These are phyloP conservation scores for Ophthalmolycus amberensis DNA, from an alignment of 2,113 vertebrate species.

Conservation along the genomic window DNA sequence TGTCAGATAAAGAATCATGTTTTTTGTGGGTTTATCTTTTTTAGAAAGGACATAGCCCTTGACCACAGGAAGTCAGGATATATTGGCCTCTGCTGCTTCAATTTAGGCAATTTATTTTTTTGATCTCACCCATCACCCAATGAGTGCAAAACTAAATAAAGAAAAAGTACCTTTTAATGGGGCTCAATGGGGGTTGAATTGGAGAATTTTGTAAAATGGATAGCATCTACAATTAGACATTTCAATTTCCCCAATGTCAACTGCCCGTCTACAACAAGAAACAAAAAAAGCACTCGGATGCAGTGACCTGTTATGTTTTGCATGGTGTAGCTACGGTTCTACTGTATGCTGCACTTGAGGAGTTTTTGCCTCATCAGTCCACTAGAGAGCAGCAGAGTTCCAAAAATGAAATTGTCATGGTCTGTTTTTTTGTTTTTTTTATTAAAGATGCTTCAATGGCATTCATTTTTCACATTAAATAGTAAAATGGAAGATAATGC, in stretches of 20 bases:
- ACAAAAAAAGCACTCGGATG: neutral
- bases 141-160: neutral
- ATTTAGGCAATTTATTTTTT: neutral
- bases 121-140: neutral
- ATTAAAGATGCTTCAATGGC: neutral
- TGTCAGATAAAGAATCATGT: neutral
- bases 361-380: slow-evolving; percentile 15
- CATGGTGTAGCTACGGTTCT: neutral
- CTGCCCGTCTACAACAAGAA: neutral
- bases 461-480: neutral
- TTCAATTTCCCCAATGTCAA: neutral
- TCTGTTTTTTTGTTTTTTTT: neutral
- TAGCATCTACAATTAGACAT: neutral
- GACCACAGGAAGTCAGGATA: neutral
- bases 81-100: neutral
- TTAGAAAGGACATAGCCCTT: neutral
- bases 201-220: neutral
- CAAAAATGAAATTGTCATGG: neutral
- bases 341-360: neutral
- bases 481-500: neutral
- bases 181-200: neutral
- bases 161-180: neutral
- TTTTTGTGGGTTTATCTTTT: neutral
- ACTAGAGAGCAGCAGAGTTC: slow-evolving; percentile 59
- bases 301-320: neutral